Base-by-base conservation (phyloP, 1,140 invertebrate species). In the Euglossa dilemma region DNA sequence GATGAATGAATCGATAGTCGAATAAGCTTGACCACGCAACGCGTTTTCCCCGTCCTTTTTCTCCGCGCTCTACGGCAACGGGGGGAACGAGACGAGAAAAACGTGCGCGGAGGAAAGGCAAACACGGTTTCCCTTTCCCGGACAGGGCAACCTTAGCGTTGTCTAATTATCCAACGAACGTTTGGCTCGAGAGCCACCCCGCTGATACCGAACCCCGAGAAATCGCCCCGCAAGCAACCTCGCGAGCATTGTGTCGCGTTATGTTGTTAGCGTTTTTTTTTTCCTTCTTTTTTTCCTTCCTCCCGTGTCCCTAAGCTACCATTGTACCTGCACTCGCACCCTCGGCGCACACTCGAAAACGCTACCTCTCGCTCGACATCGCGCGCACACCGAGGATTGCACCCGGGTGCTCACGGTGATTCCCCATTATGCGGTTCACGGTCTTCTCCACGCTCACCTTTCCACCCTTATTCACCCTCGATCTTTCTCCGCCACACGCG, bases 401-500 rank as follows among this genome's bases (percentile, higher is more conserved):
- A 63, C 47, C 70, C 43, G 43, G 45, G 25, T 61, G 59, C 56
- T 54, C 69, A 67, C 82, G 87, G 76, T 59, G 85, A 88, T 87
- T 91, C 90, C 63, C 85, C 23, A 90, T 91, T 91, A 88, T 90
- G 83, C 85, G 77, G 45, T 85, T 80, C 70, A 50, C 59, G 69
- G 64, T 76, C 43, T 67, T 74, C 69, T 4, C 56, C 23, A 18
- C 8, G 69, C 56, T 73, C 59, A 57, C 80, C 70, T 81, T 86
- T 76, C 84, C 28, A 54, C 56, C 56, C 25, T 14, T 50, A 75
- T 75, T 64, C 74, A 64, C 52, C 54, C 56, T 75, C 69, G n/a
- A 47, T 70, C 70, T 66, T 36, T 36, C 4, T 75, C 63, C 67
- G 83, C 77, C 83, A 86, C 73, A 86, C 73, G 80, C 71, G 82